phyloP scores from a whole-genome alignment of 2,797 vertebrate genomes.

The Gobionotothen gibberifrons region DNA sequence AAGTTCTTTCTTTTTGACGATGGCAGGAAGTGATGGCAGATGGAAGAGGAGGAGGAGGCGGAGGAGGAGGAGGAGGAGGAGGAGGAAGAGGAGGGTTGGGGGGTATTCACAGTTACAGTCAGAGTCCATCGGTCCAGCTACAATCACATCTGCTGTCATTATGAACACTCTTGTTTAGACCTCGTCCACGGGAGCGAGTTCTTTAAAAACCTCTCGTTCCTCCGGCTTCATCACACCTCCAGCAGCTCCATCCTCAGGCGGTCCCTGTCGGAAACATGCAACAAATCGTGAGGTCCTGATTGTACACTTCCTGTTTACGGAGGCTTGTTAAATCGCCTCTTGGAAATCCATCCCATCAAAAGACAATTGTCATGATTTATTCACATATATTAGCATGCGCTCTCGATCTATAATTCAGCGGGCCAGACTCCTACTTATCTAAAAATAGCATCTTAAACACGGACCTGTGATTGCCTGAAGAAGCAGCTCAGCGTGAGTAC shows the following conservation, averaged over 20 bases:
- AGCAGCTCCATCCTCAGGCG: conserved; percentile 84
- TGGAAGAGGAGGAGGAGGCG: conserved; percentile 56
- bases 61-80: conserved; percentile 50
- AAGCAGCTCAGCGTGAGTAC: conserved; percentile 69
- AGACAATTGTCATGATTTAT: conserved; percentile 83
- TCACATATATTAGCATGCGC: conserved; percentile 81
- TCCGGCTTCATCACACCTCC: conserved; percentile 82
- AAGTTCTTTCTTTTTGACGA: conserved; percentile 85
- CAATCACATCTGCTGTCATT: conserved; percentile 89
- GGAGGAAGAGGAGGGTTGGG: conserved; percentile 58
- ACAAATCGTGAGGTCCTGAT: conserved; percentile 31
- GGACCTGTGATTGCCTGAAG: conserved; percentile 79
- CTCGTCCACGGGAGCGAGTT: conserved; percentile 61
- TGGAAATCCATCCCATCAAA: conserved; percentile 62
- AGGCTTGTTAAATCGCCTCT: conserved; percentile 41
- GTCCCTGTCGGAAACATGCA: conserved; percentile 70
- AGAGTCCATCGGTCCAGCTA: conserved; percentile 85
- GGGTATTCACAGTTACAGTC: conserved; percentile 87
- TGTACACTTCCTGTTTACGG: conserved; percentile 23
- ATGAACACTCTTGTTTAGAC: conserved; percentile 77
- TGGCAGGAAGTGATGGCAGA: conserved; percentile 82
- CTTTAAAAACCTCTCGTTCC: conserved; percentile 48
- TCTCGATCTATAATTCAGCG: conserved; percentile 83
- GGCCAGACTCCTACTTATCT: conserved; percentile 69
- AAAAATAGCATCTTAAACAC: conserved; percentile 83